Percentiles rank a stretch among this genome's conserved stretches.
These are phyloP conservation scores for Clunio marinus DNA, from an alignment of 2,888 invertebrate species.

Conservation along the genomic window DNA sequence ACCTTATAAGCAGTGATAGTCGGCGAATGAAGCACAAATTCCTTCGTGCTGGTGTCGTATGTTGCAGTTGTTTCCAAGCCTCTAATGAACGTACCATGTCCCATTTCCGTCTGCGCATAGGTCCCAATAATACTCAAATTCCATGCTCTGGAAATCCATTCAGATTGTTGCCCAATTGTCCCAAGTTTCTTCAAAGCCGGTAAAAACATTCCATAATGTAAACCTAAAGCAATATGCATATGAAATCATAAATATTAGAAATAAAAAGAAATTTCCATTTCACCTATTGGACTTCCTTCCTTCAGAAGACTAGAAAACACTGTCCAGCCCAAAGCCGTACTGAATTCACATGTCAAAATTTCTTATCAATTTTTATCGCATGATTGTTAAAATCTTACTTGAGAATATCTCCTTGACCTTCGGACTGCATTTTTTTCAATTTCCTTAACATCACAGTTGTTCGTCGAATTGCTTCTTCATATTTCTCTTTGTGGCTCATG, in stretches of 20 bases:
- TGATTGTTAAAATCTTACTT: no score
- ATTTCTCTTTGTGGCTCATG: slow-evolving; percentile 72
- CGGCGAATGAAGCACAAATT: slow-evolving; percentile 79
- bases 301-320: neutral
- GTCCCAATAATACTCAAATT: slow-evolving; percentile 83
- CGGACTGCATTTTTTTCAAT: no score
- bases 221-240: slow-evolving; percentile 47
- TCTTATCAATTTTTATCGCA: no score
- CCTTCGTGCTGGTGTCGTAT: slow-evolving; percentile 69
- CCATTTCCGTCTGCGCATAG: slow-evolving; percentile 80
- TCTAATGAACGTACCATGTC: slow-evolving; percentile 84
- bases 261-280: no score
- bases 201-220: slow-evolving; percentile 92
- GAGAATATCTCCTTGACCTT: no score
- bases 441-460: no score
- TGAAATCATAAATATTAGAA: neutral
- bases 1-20: slow-evolving; percentile 60
- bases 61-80: slow-evolving; percentile 85
- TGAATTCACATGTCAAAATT: no score
- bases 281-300: slow-evolving; percentile 50
- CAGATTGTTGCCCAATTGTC: slow-evolving; percentile 78
- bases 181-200: slow-evolving; percentile 88
- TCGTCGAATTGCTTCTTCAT: slow-evolving; percentile 66
- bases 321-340: no score
- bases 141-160: slow-evolving; percentile 83